Conservation (phyloP, 2,797 vertebrate species). For the Pseudomugil gertrudae region DNA sequence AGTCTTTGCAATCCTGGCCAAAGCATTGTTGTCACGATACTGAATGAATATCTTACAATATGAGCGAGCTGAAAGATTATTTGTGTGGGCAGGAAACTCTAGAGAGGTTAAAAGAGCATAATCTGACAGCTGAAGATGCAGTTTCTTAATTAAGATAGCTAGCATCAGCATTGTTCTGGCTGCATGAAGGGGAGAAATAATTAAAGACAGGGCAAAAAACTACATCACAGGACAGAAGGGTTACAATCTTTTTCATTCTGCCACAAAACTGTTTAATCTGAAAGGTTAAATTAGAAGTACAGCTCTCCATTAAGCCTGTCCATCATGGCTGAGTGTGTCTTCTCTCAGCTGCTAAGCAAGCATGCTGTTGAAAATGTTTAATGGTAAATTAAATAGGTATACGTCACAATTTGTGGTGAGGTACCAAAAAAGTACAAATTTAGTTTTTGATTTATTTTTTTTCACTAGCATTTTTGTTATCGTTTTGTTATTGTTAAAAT, state of each 20-base stretch:
- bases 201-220: slow-evolving; percentile 38
- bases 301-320: slow-evolving; percentile 34
- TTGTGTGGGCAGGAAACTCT: slow-evolving; percentile 52
- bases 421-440: neutral
- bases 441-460: neutral
- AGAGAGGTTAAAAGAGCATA: slow-evolving; percentile 54
- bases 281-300: slow-evolving; percentile 19
- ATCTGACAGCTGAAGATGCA: slow-evolving; percentile 70
- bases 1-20: neutral
- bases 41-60: slow-evolving; percentile 9
- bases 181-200: slow-evolving; percentile 56
- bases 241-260: slow-evolving; percentile 46
- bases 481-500: neutral
- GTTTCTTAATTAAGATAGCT: slow-evolving; percentile 62
- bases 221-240: slow-evolving; percentile 21
- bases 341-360: neutral
- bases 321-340: slow-evolving; percentile 2
- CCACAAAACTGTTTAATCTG: slow-evolving; percentile 27
- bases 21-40: slow-evolving; percentile 12
- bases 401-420: neutral
- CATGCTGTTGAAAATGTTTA: neutral
- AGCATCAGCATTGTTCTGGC: slow-evolving; percentile 55
- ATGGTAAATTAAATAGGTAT: neutral
- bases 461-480: neutral
- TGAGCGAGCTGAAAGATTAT: slow-evolving; percentile 39